Percentiles rank a stretch among this genome's conserved stretches.
phyloP scores from a whole-genome alignment of 1,140 invertebrate species.

The Trypoxylus dichotomus region DNA sequence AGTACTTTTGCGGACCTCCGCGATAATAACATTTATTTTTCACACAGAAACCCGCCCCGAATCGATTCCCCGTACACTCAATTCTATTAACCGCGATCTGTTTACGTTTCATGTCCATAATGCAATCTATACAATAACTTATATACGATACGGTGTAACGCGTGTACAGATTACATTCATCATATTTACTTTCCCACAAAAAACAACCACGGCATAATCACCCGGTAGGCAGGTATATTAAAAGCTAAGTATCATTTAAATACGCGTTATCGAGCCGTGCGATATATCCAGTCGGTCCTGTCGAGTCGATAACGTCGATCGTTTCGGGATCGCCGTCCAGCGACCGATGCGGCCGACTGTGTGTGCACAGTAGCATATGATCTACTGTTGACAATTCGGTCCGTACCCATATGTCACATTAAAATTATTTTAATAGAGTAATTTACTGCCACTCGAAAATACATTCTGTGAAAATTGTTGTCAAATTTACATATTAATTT shows the following conservation, averaged over 20 bases:
- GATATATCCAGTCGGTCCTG: constrained; percentile 38
- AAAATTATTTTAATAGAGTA: constrained; percentile 52
- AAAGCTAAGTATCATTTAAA: constrained; percentile 50
- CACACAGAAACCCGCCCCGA: background rate
- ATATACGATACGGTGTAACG: background rate
- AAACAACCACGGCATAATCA: constrained; percentile 18
- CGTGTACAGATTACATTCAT: background rate
- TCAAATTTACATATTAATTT: constrained; percentile 28
- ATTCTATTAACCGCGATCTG: background rate
- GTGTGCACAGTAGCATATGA: constrained; percentile 51
- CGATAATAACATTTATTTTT: too few species aligned
- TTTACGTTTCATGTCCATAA: background rate
- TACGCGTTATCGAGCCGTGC: constrained; percentile 47
- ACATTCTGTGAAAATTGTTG: constrained; percentile 34
- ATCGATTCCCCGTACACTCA: background rate
- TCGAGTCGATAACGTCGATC: background rate
- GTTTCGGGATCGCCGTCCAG: background rate
- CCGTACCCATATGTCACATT: constrained; percentile 52
- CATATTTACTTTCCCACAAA: constrained; percentile 25
- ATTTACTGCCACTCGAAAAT: constrained; percentile 37
- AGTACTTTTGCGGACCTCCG: too few species aligned
- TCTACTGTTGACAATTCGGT: constrained; percentile 47
- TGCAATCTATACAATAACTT: background rate
- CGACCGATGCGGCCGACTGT: constrained; percentile 35
- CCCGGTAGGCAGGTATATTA: constrained; percentile 43